Evolutionary conservation across 1,140 invertebrate genomes (phyloP), one percentile per base, ranked within the genome.

Genomic region (Dreissena polymorpha): DNA sequence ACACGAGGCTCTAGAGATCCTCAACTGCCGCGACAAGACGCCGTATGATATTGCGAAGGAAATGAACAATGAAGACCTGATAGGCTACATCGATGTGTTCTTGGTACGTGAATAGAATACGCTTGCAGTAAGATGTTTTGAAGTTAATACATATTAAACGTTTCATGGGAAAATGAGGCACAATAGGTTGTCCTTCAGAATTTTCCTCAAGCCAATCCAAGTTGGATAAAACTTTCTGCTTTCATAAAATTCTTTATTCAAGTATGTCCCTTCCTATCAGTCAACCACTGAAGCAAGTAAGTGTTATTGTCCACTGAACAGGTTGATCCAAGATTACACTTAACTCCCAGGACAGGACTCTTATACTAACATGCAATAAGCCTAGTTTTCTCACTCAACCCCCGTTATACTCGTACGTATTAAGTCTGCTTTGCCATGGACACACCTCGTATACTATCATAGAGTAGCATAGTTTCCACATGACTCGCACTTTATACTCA

Each of bases 71-170:
- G 69, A 71, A 6, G 78, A 80, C 16, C 53, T 80, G 12, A 39
- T 72, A 12, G 18, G 53, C n/a, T 80, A 80, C 29, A 63, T 80
- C 13, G 78, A 80, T 18, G 10, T 49, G 14, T 80, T 64, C 72
- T 25, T 71, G 53, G 16, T 49, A 49, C n/a, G 25, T 39, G 29
- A 25, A 21, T 68, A 68, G 65, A 68, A 68, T 21, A 23, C 65
- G 1, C 16, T 68, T 39, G 23, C 60, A 63, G 6, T 63, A 63
- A 5, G 18, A 2, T 18, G 6, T 18, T 18, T 23, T 63, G 2
- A n/a, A n/a, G 60, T n/a, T 7, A 63, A 7, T 18, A 63, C 23
- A 63, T 63, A 7, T 63, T 5, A 23, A 10, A 6, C 10, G 18
- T 63, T 2, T n/a, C 2, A 5, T 63, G 18, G 2, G 18, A 63